Conservation (phyloP, 2,113 vertebrate species). For the Anas platyrhynchos region DNA sequence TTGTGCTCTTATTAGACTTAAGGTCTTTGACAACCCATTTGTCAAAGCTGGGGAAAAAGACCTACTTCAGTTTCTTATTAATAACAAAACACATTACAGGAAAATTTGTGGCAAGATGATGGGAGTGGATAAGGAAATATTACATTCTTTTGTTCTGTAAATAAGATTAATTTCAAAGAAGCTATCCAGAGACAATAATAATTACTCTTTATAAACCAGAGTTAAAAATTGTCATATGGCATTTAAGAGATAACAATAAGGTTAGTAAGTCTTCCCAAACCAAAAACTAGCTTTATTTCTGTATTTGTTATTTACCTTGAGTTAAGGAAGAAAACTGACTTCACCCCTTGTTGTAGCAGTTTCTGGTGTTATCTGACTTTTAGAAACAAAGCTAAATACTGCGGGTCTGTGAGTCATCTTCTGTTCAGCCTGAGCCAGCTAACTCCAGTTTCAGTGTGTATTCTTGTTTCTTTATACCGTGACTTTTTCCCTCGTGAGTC, state of each 20-base stretch:
- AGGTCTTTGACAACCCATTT: background rate
- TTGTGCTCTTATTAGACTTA: background rate
- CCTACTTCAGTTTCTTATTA: background rate
- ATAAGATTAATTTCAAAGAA: background rate
- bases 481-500: slow-evolving; percentile 38
- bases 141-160: background rate
- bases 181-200: background rate
- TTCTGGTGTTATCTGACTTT: slow-evolving; percentile 43
- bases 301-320: background rate
- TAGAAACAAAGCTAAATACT: slow-evolving; percentile 34
- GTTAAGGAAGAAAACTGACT: background rate
- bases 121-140: background rate
- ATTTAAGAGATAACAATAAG: background rate
- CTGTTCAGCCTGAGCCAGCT: slow-evolving; percentile 43
- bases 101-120: background rate
- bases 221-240: background rate
- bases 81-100: background rate
- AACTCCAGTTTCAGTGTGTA: background rate
- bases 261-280: background rate
- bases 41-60: background rate
- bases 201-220: background rate
- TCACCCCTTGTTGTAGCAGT: background rate
- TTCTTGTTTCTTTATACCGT: slow-evolving; percentile 3
- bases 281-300: background rate
- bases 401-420: slow-evolving; percentile 49